A percentile compares a stretch with the other conserved stretches of the same genome.
Evolutionary conservation across 2,113 vertebrate species (phyloP).

Genomic region (Coryphaenoides rupestris): DNA sequence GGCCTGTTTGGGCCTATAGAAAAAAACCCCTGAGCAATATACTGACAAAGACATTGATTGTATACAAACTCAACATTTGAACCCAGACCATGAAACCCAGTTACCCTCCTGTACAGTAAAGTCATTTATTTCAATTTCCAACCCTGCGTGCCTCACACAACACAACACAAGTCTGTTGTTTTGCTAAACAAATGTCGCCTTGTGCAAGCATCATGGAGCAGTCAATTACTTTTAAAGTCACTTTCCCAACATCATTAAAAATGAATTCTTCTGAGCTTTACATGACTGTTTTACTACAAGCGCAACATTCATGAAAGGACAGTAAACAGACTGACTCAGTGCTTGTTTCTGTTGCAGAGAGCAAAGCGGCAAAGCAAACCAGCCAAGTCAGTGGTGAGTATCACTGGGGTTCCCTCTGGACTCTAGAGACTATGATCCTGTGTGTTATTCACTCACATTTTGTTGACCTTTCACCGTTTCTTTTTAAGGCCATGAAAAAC

Average conservation of each 20-base stretch:
- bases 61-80: constrained; percentile 54
- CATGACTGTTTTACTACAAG: background rate
- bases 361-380: constrained; percentile 64
- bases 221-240: background rate
- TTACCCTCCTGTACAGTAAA: constrained; percentile 52
- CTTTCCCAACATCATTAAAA: background rate
- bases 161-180: too few relatives aligned
- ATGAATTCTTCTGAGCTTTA: too few relatives aligned
- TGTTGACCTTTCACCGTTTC: too few relatives aligned
- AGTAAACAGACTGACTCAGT: constrained; percentile 6
- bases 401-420: background rate
- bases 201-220: constrained; percentile 38
- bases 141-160: constrained; percentile 66
- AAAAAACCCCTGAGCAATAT: constrained; percentile 50
- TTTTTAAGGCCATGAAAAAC: too few relatives aligned
- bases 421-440: too few relatives aligned
- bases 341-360: constrained; percentile 65
- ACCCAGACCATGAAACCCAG: constrained; percentile 33
- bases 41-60: constrained; percentile 65
- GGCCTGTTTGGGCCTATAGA: constrained; percentile 16
- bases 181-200: constrained; percentile 12
- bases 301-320: background rate
- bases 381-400: constrained; percentile 69
- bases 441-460: background rate
- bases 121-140: constrained; percentile 58